phyloP scores from a whole-genome alignment of 2,888 invertebrate species.

The Zelleria hepariella region DNA sequence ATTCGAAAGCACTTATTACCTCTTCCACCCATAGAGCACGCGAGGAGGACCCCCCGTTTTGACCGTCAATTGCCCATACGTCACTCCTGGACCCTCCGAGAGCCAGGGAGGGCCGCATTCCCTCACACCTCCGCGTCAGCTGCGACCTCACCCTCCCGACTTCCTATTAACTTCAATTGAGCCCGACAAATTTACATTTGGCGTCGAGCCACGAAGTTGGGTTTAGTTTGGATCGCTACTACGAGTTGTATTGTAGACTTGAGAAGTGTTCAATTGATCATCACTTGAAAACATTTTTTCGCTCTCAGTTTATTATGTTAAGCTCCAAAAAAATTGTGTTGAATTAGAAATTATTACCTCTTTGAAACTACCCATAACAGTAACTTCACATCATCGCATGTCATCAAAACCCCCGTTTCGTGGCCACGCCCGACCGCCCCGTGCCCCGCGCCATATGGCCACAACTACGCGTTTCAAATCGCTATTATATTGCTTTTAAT shows the following conservation, averaged over 20 bases:
- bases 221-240: no score
- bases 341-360: no score
- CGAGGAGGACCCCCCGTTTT: neutral
- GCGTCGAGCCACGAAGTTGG: constrained; percentile 26
- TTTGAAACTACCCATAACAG: no score
- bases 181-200: constrained; percentile 69
- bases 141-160: constrained; percentile 61
- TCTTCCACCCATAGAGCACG: neutral
- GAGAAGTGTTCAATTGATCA: no score
- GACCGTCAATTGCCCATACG: constrained; percentile 46
- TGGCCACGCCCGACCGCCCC: constrained; percentile 35
- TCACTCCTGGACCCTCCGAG: constrained; percentile 19
- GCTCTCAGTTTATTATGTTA: no score
- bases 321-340: no score
- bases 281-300: no score
- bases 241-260: no score
- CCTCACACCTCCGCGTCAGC: constrained; percentile 67
- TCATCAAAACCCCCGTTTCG: constrained; percentile 14
- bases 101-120: constrained; percentile 56
- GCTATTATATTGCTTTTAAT: constrained; percentile 73
- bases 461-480: constrained; percentile 60
- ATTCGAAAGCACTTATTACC: neutral
- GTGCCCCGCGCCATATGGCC: constrained; percentile 61
- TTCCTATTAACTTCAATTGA: constrained; percentile 72
- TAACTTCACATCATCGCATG: neutral